A percentile compares a stretch with the other conserved stretches of the same genome.
These are phyloP conservation scores for Oligia fasciuncula DNA, from an alignment of 2,888 invertebrate genomes.

Conservation along the genomic window DNA sequence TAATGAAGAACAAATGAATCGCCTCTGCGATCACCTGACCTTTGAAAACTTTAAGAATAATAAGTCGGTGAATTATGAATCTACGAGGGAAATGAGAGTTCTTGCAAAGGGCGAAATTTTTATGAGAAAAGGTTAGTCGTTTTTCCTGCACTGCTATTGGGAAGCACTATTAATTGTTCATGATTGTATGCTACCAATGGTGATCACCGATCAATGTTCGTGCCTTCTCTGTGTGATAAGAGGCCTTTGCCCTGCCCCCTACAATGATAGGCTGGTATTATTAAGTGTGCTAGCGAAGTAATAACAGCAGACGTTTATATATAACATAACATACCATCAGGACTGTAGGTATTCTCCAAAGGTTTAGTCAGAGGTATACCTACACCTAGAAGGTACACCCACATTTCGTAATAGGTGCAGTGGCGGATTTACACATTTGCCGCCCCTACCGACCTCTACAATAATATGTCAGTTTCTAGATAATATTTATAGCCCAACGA, in stretches of 20 bases:
- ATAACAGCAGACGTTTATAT: not conserved
- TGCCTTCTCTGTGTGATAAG: not conserved
- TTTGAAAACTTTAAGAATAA: constrained; percentile 94
- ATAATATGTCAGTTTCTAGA: too few relatives aligned
- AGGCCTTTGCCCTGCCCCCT: too few relatives aligned
- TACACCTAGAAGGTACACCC: not conserved
- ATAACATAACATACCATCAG: not conserved
- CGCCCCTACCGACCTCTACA: too few relatives aligned
- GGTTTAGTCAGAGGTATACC: not conserved
- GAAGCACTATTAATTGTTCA: not conserved
- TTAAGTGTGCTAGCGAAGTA: not conserved
- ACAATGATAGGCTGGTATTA: not conserved
- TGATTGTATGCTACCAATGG: not conserved
- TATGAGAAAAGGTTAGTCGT: constrained; percentile 62
- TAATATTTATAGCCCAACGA: too few relatives aligned
- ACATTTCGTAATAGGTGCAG: not conserved
- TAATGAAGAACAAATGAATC: constrained; percentile 86
- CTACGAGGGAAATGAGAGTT: constrained; percentile 22
- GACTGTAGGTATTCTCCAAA: not conserved
- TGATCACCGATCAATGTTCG: not conserved
- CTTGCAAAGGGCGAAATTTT: constrained; percentile 48
- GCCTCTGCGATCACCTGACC: constrained; percentile 91
- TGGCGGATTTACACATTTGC: too few relatives aligned
- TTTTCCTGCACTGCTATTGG: not conserved
- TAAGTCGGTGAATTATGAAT: constrained; percentile 82